Base-by-base conservation (phyloP, 2,113 vertebrate species). In the Nothobranchius kuhntae region DNA sequence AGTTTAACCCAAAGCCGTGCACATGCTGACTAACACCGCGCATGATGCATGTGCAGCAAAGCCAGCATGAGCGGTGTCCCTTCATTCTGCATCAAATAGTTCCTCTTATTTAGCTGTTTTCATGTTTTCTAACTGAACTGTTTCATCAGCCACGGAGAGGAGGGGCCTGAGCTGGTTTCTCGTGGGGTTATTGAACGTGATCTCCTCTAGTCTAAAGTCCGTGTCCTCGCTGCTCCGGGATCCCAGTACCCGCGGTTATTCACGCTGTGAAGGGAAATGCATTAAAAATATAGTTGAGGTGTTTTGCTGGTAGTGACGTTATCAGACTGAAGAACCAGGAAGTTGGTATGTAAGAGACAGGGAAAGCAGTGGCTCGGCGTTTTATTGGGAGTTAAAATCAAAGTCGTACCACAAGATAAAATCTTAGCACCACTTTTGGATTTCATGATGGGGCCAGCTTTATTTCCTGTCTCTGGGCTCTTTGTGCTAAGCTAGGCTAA, bases 11-110 rank as follows among this genome's bases (percentile, higher is more conserved):
- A 11, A 13, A 68, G 48, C 66, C 68, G 6, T 3, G 0, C 21
- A 67, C 80, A 85, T 79, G 73, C 65, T 61, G 50, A 81, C 80
- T 85, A 88, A 85, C 82, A 53, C 47, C 64, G 78, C 66, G 78
- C 89, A 87, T 80, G 76, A 48, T 9, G 48, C 14, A 66, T 65
- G 46, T 2, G 13, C 42, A 44, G 36, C 57, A 59, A 71, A 79
- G 55, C 50, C 63, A 44, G 80, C 80, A 81, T 82, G 81, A 63
- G 15, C 61, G 26, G 15, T 75, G 75, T 67, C n/a, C 46, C 7
- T 50, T 52, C 51, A 59, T 72, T 77, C 56, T 69, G 65, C 30
- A 51, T 80, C 53, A 61, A 58, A 40, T 77, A 21, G 13, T 65
- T 54, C 6, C 10, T 9, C 2, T 51, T 21, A 21, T 53, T 45